Evolutionary conservation across 2,888 invertebrate genomes (phyloP), one percentile per base, ranked within the genome.

Genomic region (Brenthis daphne): DNA sequence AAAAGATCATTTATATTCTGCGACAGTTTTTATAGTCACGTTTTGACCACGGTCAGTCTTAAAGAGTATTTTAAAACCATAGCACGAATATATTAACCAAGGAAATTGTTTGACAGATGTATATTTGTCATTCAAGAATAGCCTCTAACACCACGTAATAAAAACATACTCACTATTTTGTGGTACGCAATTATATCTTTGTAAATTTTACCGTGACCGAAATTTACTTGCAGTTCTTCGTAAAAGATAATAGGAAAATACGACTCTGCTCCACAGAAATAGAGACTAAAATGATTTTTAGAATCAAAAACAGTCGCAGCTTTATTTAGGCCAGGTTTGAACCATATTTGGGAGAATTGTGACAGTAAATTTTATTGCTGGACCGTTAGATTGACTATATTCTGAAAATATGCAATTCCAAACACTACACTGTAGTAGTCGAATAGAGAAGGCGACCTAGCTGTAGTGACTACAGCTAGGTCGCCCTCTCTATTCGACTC

Each of bases 261-360:
- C 68, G 61, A 54, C 67, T 64, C 68, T 74, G 69, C 71, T 65
- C 47, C 24, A 16, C n/a, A 12, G 51, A n/a, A 29, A 61, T 73
- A 74, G 53, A 48, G 61, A 48, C 33, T 57, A 58, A 61, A 43
- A 55, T 57, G 3, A 29, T 56, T 65, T 65, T 67, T 33, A 43
- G 73, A 74, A 57, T 63, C 71, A 68, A 73, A 75, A 72, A 76
- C 57, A 53, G 60, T 57, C 13, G 54, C 33, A 37, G 73, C 76
- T 78, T 79, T 79, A 80, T 82, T 79, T 81, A 76, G 80, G 83
- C 82, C 77, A 83, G 85, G 82, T 85, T 83, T 85, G 83, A 82
- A 81, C 86, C 81, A 74, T 82, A 83, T 81, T 85, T 77, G 84
- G 85, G 74, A 73, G 73, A 76, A 74, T 76, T 75, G 75, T 77